Percentiles rank a stretch among this genome's conserved stretches.
These are phyloP conservation scores for Pterostichus madidus DNA, from an alignment of 2,888 invertebrate genomes.

Conservation along the genomic window DNA sequence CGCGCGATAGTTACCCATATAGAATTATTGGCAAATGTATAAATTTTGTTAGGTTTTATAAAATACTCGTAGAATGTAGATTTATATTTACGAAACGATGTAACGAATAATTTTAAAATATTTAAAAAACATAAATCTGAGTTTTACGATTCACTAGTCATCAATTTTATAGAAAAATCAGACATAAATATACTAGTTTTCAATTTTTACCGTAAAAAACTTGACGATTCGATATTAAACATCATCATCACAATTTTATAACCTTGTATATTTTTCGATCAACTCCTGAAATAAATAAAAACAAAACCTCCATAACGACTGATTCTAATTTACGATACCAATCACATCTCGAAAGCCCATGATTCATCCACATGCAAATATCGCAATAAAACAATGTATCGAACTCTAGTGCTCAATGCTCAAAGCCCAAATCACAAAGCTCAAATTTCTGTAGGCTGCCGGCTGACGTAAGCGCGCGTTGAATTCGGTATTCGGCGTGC, in stretches of 20 bases:
- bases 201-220: neutral
- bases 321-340: conserved; percentile 47
- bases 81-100: too few species aligned
- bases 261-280: neutral
- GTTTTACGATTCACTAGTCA: neutral
- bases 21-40: too few species aligned
- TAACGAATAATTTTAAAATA: too few species aligned
- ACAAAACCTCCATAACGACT: conserved; percentile 19
- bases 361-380: conserved; percentile 46
- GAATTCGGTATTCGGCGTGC: conserved; percentile 72
- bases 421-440: neutral
- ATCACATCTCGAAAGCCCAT: conserved; percentile 18
- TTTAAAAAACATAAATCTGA: too few species aligned
- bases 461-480: neutral
- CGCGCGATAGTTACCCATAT: too few species aligned
- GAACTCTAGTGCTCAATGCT: neutral
- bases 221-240: neutral
- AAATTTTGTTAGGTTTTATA: too few species aligned
- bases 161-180: neutral
- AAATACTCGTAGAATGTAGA: too few species aligned
- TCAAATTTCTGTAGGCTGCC: conserved; percentile 3
- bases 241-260: conserved; percentile 2
- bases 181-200: conserved; percentile 3
- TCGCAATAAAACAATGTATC: conserved; percentile 45
- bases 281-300: conserved; percentile 5